Evolutionary conservation across 2,113 vertebrate genomes (phyloP).

Genomic region (Typhlomys cinereus): DNA sequence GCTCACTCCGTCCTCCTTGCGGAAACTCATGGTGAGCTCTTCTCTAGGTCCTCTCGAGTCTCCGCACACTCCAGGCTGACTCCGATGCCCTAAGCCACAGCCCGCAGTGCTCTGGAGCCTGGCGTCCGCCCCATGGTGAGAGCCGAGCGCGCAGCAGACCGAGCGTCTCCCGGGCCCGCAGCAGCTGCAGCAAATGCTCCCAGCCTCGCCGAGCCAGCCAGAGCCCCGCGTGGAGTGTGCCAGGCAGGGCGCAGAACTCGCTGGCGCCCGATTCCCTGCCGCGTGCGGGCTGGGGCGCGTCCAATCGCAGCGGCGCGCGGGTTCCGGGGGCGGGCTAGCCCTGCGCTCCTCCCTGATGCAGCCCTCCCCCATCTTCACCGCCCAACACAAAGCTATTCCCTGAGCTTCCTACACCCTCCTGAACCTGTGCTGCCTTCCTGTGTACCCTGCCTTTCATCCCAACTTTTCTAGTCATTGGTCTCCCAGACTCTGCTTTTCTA

Average conservation of each 20-base stretch:
- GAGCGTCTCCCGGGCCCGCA: neutral
- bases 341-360: too few species aligned
- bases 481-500: neutral
- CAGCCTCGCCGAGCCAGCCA: neutral
- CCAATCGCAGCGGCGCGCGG: conserved; percentile 79
- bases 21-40: conserved; percentile 88
- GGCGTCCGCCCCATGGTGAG: conserved; percentile 56
- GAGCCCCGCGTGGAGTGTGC: neutral
- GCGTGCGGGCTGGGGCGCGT: conserved; percentile 33
- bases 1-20: conserved; percentile 91
- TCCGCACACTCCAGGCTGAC: neutral
- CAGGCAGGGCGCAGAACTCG: neutral
- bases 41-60: neutral
- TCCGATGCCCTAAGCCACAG: conserved; percentile 84
- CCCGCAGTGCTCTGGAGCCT: conserved; percentile 3
- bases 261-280: neutral
- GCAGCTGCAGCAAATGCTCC: neutral
- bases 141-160: neutral
- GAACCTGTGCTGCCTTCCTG: fast-evolving
- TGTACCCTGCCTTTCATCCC: too few species aligned
- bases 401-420: neutral
- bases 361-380: too few species aligned
- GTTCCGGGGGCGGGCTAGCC: neutral
- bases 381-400: too few species aligned
- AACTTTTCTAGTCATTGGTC: neutral